A percentile compares a stretch with the other conserved stretches of the same genome.
These are phyloP conservation scores for Sebastes schlegelii DNA, from an alignment of 2,113 vertebrate species.

Conservation along the genomic window DNA sequence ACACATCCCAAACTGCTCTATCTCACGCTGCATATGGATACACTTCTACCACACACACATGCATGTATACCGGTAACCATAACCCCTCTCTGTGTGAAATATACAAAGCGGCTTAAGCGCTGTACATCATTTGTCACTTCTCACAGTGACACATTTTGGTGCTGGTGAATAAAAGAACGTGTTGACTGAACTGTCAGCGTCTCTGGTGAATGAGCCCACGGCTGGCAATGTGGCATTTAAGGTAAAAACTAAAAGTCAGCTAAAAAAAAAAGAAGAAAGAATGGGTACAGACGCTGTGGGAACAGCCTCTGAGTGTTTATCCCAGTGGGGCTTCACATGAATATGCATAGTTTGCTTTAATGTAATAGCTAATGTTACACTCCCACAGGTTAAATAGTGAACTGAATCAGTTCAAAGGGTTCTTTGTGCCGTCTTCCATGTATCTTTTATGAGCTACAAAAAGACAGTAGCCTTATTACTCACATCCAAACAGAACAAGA, in stretches of 20 bases:
- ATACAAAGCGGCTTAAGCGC: not conserved
- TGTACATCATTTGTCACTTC: slow-evolving; percentile 10
- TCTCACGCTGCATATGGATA: slow-evolving; percentile 31
- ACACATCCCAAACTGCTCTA: slow-evolving; percentile 30
- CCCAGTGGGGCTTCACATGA: slow-evolving; percentile 25
- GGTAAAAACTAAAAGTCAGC: slow-evolving; percentile 38
- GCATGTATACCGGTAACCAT: not conserved
- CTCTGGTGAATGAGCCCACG: not conserved
- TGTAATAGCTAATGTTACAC: slow-evolving; percentile 5
- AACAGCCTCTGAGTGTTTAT: slow-evolving; percentile 29
- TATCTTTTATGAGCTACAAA: not conserved
- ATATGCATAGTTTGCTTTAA: slow-evolving; percentile 58
- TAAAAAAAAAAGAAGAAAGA: slow-evolving; percentile 22
- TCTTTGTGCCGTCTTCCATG: not conserved
- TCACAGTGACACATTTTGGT: slow-evolving; percentile 13
- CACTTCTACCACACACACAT: not conserved
- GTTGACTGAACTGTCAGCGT: not conserved
- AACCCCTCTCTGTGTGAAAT: not conserved
- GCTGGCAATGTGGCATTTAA: slow-evolving; percentile 40
- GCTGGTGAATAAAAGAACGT: slow-evolving; percentile 29
- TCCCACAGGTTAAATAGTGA: slow-evolving; percentile 45
- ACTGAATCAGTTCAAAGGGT: slow-evolving; percentile 27
- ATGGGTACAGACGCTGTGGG: slow-evolving; percentile 10
- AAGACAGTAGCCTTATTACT: slow-evolving; percentile 3
- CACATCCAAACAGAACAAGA: slow-evolving; percentile 16